These are phyloP conservation scores for Tachypleus tridentatus DNA, from an alignment of 1,140 invertebrate species.

Conservation along the genomic window DNA sequence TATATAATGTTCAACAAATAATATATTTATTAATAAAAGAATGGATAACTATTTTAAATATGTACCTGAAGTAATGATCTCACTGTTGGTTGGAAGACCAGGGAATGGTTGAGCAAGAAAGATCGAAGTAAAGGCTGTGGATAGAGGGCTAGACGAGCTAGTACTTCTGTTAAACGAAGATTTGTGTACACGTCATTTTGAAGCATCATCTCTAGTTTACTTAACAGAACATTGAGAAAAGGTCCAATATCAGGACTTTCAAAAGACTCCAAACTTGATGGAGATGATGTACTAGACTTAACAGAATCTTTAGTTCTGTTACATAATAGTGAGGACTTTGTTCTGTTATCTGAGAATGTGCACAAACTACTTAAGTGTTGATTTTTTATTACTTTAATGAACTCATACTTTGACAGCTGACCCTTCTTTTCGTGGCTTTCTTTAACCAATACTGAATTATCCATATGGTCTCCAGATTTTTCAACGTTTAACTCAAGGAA, in stretches of 20 bases:
- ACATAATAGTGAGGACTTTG: background rate
- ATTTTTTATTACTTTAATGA: too few species aligned
- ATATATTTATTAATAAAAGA: too few species aligned
- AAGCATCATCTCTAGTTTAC: constrained; percentile 72
- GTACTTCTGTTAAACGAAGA: constrained; percentile 72
- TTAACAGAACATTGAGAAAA: constrained; percentile 66
- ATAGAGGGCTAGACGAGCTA: constrained; percentile 76
- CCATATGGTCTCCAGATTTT: too few species aligned
- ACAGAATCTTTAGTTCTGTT: background rate
- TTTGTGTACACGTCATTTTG: constrained; percentile 75
- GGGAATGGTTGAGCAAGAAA: constrained; percentile 70
- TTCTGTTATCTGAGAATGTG: background rate
- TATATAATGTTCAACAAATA: too few species aligned
- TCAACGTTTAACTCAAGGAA: too few species aligned
- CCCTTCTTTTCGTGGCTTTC: too few species aligned
- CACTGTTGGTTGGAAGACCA: constrained; percentile 77
- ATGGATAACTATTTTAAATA: background rate
- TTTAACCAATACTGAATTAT: too few species aligned
- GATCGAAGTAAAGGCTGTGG: constrained; percentile 75
- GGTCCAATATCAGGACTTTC: constrained; percentile 44
- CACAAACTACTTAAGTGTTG: too few species aligned
- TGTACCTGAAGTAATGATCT: constrained; percentile 49
- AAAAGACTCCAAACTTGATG: constrained; percentile 24
- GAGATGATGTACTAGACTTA: background rate
- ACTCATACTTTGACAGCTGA: too few species aligned